phyloP scores from a whole-genome alignment of 1,140 invertebrate genomes.

The Zaprionus inermis region DNA sequence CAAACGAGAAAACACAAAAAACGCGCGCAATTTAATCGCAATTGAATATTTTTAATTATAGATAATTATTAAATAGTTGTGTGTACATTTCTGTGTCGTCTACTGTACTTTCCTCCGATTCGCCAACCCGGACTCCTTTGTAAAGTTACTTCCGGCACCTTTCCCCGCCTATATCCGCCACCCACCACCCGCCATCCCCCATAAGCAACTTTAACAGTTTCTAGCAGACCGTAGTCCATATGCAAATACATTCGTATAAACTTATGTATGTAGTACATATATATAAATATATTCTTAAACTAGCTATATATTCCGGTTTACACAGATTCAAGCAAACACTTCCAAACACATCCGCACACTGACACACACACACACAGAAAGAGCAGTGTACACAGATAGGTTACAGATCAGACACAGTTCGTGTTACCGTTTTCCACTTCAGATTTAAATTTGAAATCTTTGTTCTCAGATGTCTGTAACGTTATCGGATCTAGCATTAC shows the following conservation, averaged over 20 bases:
- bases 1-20: constrained; percentile 31
- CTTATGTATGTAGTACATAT: constrained; percentile 67
- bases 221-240: constrained; percentile 73
- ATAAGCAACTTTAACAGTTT: constrained; percentile 63
- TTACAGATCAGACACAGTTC: constrained; percentile 17
- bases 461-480: constrained; percentile 72
- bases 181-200: not conserved
- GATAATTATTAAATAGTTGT: constrained; percentile 49
- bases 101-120: constrained; percentile 33
- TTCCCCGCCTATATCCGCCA: not conserved
- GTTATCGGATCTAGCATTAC: constrained; percentile 56
- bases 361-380: constrained; percentile 32
- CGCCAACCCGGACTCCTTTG: constrained; percentile 33
- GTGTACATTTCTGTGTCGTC: constrained; percentile 68
- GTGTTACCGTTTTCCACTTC: not conserved
- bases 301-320: constrained; percentile 79
- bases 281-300: constrained; percentile 68
- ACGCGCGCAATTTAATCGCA: constrained; percentile 22
- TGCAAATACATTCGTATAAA: constrained; percentile 77
- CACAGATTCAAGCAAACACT: constrained; percentile 40
- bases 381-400: constrained; percentile 7
- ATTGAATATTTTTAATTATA: constrained; percentile 37
- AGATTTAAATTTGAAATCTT: constrained; percentile 70
- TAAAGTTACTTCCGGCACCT: constrained; percentile 56
- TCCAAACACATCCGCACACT: not conserved